Evolutionary conservation across 1,140 invertebrate genomes (phyloP).

Genomic region (Cataglyphis hispanica): DNA sequence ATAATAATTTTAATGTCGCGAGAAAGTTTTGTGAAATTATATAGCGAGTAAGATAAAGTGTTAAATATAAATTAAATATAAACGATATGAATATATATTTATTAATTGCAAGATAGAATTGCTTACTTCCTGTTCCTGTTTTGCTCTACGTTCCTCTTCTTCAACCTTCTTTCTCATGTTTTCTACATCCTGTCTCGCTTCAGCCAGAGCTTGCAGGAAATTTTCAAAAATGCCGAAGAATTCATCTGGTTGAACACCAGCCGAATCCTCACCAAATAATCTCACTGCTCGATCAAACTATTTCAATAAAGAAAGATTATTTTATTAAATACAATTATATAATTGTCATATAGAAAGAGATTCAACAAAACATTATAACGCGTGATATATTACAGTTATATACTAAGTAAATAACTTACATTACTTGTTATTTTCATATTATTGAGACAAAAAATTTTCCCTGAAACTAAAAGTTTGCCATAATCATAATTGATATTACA

Average conservation of each 20-base stretch:
- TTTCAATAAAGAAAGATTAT: conserved; percentile 8
- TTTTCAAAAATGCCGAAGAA: conserved; percentile 98
- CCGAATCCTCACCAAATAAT: conserved; percentile 96
- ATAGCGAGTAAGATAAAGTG: background rate
- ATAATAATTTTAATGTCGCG: background rate
- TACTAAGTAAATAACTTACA: no score
- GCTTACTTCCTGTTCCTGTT: conserved; percentile 96
- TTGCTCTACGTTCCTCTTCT: conserved; percentile 96
- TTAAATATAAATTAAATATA: background rate
- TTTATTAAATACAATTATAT: no score
- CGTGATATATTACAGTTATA: no score
- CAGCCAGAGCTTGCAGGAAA: conserved; percentile 94
- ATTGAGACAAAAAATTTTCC: no score
- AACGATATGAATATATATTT: background rate
- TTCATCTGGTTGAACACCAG: conserved; percentile 96
- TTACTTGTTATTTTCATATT: no score
- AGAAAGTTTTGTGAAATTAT: background rate
- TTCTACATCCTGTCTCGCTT: conserved; percentile 96
- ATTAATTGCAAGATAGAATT: background rate
- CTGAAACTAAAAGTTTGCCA: background rate
- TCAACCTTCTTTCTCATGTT: conserved; percentile 93
- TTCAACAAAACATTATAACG: no score
- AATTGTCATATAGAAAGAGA: no score
- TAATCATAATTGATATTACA: background rate
- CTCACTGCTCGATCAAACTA: conserved; percentile 95